Conservation (phyloP, 1,140 invertebrate genomes). For the Oedothorax gibbosus region DNA sequence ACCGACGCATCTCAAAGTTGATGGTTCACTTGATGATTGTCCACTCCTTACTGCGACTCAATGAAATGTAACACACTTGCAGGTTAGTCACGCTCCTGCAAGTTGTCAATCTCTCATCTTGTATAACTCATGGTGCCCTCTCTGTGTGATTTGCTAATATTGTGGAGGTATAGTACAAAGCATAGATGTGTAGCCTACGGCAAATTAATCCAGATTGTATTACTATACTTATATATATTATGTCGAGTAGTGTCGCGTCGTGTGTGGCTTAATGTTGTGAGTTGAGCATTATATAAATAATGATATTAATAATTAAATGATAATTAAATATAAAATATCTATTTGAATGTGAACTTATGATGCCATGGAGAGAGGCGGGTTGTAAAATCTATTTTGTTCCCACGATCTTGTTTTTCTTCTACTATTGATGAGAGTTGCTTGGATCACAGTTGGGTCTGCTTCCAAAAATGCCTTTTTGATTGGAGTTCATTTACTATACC, state of each 20-base stretch:
- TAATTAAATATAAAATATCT: constrained; percentile 30
- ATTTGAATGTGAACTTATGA: constrained; percentile 47
- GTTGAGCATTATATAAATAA: constrained; percentile 48
- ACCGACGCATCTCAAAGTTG: too few relatives aligned
- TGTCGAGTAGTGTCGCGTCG: constrained; percentile 52
- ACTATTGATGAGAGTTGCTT: constrained; percentile 37
- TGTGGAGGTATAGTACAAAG: constrained; percentile 60
- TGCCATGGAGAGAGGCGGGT: constrained; percentile 36
- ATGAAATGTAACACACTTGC: constrained; percentile 1
- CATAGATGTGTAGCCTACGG: constrained; percentile 50
- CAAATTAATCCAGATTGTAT: constrained; percentile 58
- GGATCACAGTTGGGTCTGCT: constrained; percentile 34
- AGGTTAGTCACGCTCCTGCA: constrained; percentile 44
- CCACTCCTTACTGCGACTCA: constrained; percentile 11
- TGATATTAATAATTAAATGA: too few relatives aligned
- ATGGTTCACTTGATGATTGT: neutral
- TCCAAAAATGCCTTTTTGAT: constrained; percentile 13
- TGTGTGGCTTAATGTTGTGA: constrained; percentile 59
- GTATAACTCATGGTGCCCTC: constrained; percentile 46
- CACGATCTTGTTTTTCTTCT: constrained; percentile 4
- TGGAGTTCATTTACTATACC: too few relatives aligned
- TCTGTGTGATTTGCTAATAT: constrained; percentile 60
- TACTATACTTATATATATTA: constrained; percentile 55
- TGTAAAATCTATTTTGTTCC: constrained; percentile 36
- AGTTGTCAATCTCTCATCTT: constrained; percentile 28